Conservation (phyloP, 2,888 invertebrate species). For the Apeira syringaria region DNA sequence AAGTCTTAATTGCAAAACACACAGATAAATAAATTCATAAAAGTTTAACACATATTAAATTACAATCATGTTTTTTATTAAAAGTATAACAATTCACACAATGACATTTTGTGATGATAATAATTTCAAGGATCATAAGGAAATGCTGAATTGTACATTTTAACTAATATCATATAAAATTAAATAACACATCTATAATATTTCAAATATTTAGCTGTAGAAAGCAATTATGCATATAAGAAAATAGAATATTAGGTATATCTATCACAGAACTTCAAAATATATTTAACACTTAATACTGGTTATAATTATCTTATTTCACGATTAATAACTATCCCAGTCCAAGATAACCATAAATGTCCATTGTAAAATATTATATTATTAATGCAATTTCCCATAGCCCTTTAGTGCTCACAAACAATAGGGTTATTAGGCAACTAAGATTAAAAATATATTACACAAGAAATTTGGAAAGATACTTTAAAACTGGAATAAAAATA, state of each 20-base stretch:
- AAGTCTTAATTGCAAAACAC: no score
- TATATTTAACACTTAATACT: conserved; percentile 36
- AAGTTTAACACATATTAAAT: no score
- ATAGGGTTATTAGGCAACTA: background rate
- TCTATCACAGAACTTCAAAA: conserved; percentile 59
- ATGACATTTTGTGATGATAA: no score
- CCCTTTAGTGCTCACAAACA: conserved; percentile 7
- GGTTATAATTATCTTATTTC: conserved; percentile 14
- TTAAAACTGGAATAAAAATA: conserved; percentile 1
- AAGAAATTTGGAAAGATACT: conserved; percentile 11
- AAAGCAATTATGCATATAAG: conserved; percentile 27
- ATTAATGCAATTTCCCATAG: conserved; percentile 14
- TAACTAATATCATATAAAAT: background rate
- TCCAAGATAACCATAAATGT: conserved; percentile 6
- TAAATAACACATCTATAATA: background rate
- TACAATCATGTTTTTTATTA: no score
- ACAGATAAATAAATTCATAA: no score
- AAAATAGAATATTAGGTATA: conserved; percentile 45
- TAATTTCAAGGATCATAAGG: no score
- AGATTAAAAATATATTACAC: conserved; percentile 14
- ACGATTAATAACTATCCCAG: conserved; percentile 11
- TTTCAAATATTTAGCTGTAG: no score
- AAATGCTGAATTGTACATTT: background rate
- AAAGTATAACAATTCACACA: no score
- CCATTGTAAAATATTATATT: no score